Conservation (phyloP, 2,888 invertebrate genomes). For the Anorthoa munda region DNA sequence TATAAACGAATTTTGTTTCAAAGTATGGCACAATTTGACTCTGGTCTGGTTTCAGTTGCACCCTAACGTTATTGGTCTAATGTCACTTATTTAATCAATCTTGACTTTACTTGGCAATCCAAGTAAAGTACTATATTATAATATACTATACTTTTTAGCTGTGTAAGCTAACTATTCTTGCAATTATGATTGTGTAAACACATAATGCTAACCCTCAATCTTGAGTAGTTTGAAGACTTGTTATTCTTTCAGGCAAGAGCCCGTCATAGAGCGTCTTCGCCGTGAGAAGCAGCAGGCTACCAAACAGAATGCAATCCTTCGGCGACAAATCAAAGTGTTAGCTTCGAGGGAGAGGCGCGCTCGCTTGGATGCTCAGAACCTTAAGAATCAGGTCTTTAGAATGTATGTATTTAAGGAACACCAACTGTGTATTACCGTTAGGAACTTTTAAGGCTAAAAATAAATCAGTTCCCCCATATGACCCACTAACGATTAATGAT, state of each 20-base stretch:
- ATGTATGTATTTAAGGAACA: conserved; percentile 75
- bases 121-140: too few species aligned
- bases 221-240: too few species aligned
- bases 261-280: conserved; percentile 85
- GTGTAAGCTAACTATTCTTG: too few species aligned
- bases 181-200: too few species aligned
- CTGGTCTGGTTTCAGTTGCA: neutral
- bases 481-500: too few species aligned
- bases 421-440: too few species aligned
- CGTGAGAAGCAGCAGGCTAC: conserved; percentile 85
- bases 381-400: conserved; percentile 87
- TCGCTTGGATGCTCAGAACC: conserved; percentile 86
- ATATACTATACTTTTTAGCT: neutral
- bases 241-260: conserved; percentile 82
- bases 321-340: conserved; percentile 86
- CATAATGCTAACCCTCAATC: too few species aligned
- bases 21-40: neutral
- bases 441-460: neutral
- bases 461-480: too few species aligned
- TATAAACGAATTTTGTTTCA: too few species aligned
- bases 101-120: neutral
- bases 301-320: conserved; percentile 86
- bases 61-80: neutral
- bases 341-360: conserved; percentile 85
- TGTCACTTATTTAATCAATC: neutral